Percentiles rank a stretch among this genome's conserved stretches.
Conservation (phyloP, 2,797 vertebrate species). For the Sitta carolinensis region DNA sequence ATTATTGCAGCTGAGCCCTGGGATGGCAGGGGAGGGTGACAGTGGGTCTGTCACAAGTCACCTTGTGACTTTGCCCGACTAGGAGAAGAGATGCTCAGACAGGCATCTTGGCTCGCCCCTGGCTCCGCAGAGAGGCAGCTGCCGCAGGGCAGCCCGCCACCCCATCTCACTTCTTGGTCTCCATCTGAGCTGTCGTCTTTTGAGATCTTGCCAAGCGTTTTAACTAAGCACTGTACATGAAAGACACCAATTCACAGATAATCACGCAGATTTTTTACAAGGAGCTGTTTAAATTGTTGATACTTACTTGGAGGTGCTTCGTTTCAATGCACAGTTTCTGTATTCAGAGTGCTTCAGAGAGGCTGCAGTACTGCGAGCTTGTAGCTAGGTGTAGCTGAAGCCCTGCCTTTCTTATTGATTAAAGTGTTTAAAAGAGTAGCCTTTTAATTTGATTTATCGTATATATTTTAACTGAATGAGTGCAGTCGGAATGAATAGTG, state of each 20-base stretch:
- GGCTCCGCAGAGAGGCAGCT: neutral
- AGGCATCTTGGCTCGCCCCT: rapidly evolving
- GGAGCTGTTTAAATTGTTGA: neutral
- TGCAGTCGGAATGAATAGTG: neutral
- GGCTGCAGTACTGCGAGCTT: neutral
- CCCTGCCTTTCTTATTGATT: constrained; percentile 9
- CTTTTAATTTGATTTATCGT: neutral
- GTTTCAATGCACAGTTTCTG: neutral
- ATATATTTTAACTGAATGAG: neutral
- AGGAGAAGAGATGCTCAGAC: neutral
- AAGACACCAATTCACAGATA: neutral
- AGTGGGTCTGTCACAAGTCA: neutral
- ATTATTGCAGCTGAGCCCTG: neutral
- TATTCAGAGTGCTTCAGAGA: neutral
- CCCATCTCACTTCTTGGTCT: neutral
- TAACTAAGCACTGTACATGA: neutral
- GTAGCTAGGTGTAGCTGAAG: constrained; percentile 72
- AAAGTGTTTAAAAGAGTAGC: neutral
- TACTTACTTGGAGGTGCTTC: neutral
- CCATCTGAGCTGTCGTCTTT: neutral
- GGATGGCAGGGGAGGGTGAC: neutral
- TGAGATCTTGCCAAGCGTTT: neutral
- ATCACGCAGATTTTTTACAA: neutral
- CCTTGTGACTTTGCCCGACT: constrained; percentile 19
- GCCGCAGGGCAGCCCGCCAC: neutral